A percentile compares a stretch with the other conserved stretches of the same genome.
Conservation (phyloP, 53 echinoderm and acorn worm species). For the Pentamera pediparva region DNA sequence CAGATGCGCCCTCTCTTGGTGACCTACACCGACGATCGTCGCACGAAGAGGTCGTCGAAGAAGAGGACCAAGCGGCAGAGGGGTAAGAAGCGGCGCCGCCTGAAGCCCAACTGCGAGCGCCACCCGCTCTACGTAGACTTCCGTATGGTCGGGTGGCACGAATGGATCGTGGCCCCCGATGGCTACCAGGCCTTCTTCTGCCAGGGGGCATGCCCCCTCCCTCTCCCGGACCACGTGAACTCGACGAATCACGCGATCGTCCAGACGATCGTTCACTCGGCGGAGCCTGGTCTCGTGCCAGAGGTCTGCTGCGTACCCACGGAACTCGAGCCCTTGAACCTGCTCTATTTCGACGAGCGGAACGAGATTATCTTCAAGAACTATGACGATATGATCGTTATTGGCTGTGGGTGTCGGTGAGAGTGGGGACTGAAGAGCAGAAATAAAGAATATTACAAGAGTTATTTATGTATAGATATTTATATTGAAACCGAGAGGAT, state of each 20-base stretch:
- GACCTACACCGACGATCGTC: conserved; percentile 90
- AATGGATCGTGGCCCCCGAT: conserved; percentile 94
- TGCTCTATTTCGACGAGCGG: conserved; percentile 82
- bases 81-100: conserved; percentile 53
- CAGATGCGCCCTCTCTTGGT: conserved; percentile 70
- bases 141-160: conserved; percentile 87
- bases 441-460: too few relatives aligned
- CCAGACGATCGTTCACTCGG: conserved; percentile 95
- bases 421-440: background rate
- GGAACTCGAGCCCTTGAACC: conserved; percentile 87
- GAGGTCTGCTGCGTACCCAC: conserved; percentile 97
- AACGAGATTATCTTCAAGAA: conserved; percentile 87
- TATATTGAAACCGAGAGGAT: conserved; percentile 1
- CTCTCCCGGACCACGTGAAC: conserved; percentile 80
- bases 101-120: conserved; percentile 75
- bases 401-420: conserved; percentile 92
- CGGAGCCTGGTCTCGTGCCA: conserved; percentile 76
- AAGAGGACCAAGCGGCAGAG: conserved; percentile 40
- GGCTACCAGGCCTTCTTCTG: conserved; percentile 96
- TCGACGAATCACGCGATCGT: conserved; percentile 95
- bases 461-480: conserved; percentile 11
- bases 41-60: conserved; percentile 57
- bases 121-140: conserved; percentile 95
- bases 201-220: conserved; percentile 95
- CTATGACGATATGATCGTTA: conserved; percentile 96